Base-by-base conservation (phyloP, 2,113 vertebrate species). In the Aegithalos caudatus region DNA sequence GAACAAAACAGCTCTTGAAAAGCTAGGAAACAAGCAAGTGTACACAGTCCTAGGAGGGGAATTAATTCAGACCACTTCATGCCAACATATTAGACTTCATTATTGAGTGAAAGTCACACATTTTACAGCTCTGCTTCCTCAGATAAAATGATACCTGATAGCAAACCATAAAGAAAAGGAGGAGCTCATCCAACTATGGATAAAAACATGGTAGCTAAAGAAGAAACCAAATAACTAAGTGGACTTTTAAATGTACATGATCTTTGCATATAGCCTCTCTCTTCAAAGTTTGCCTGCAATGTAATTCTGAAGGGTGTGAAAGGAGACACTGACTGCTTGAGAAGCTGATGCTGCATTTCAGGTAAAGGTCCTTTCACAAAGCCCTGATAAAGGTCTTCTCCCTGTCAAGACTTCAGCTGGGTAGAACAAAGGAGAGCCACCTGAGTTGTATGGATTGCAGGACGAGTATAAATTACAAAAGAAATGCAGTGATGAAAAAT, bases 21-120 rank as follows among this genome's bases (percentile, higher is more conserved):
- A 84, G 12, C 16, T 71, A 33, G 31, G 91, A 94, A 95, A 77
- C 29, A 88, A 83, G 60, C 44, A 86, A 90, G 60, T 45, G 35
- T 42, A 62, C 86, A 82, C 47, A 69, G 74, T 88, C 64, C 23
- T 91, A 79, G 72, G 50, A 83, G 74, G 40, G 47, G 72, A 82
- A 71, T 92, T 97, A 86, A 86, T 91, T 92, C 67, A 81, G 37
- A 62, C 60, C 19, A 77, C 94, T 95, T 89, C 94, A 84, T 61
- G 82, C 48, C 72, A 82, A 85, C 44, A 20, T 56, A 44, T 72
- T 51, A 70, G 62, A 67, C 64, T 72, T 86, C 29, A 29, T 57
- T 77, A 71, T 0, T 78, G 83, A 86, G 19, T n/a, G 22, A 21
- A 82, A 82, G 27, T 57, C 3, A 44, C 45, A 76, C 40, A 62